Percentiles rank a stretch among this genome's conserved stretches.
These are phyloP conservation scores for Bubo blakistoni DNA, from an alignment of 2,113 vertebrate genomes.

Conservation along the genomic window DNA sequence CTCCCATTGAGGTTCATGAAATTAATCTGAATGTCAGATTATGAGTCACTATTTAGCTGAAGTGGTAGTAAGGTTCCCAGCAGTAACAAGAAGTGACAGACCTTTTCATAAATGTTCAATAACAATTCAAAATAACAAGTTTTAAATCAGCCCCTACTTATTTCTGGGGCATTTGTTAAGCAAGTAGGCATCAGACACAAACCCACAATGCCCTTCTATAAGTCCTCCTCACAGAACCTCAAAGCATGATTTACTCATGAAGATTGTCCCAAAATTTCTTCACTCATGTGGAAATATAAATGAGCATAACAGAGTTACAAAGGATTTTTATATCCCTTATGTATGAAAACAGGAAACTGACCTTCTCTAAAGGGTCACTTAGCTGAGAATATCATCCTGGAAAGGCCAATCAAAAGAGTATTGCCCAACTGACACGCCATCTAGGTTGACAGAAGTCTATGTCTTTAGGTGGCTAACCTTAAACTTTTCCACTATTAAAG, in stretches of 20 bases:
- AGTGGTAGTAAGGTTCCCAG: not conserved
- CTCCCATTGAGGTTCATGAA: not conserved
- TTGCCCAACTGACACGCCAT: not conserved
- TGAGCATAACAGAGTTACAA: not conserved
- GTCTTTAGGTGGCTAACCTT: not conserved
- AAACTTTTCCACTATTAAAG: not conserved
- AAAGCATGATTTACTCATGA: not conserved
- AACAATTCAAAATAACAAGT: not conserved
- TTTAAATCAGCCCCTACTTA: not conserved
- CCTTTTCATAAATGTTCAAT: not conserved
- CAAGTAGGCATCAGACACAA: not conserved
- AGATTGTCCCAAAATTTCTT: not conserved
- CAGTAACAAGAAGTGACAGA: not conserved
- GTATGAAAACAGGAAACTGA: not conserved
- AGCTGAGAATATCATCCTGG: not conserved
- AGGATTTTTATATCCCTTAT: not conserved
- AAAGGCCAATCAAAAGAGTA: not conserved
- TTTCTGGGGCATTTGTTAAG: not conserved
- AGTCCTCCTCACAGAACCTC: not conserved
- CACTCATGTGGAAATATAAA: not conserved
- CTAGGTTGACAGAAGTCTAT: not conserved
- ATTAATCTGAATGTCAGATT: not conserved
- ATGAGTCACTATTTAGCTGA: not conserved
- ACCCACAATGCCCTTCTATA: not conserved
- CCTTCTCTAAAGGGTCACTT: not conserved